phyloP scores from a whole-genome alignment of 2,888 invertebrate genomes.

The Eucriotettix oculatus region DNA sequence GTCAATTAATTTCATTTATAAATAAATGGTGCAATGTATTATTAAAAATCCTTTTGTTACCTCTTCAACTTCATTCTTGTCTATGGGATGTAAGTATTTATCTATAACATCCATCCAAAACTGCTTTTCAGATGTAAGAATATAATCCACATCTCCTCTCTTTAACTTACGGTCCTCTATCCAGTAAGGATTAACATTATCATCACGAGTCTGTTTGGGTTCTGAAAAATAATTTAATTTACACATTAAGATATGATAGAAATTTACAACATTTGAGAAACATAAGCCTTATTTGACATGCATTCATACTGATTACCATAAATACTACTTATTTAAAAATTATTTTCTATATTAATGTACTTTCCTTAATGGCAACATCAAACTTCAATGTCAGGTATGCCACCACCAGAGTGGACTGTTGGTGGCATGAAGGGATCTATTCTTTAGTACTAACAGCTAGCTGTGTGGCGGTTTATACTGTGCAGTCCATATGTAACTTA shows the following conservation, averaged over 20 bases:
- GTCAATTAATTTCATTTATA: no score
- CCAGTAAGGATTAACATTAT: constrained; percentile 86
- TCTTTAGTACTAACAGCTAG: no score
- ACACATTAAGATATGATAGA: background rate
- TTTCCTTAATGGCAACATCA: no score
- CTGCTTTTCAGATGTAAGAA: constrained; percentile 64
- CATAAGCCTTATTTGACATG: background rate
- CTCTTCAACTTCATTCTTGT: constrained; percentile 82
- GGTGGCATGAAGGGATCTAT: no score
- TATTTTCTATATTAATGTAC: no score
- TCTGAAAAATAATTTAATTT: constrained; percentile 15
- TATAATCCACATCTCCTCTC: constrained; percentile 78
- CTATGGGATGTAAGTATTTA: constrained; percentile 87
- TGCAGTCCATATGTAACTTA: no score
- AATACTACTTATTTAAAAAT: no score
- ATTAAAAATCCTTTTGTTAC: constrained; percentile 29
- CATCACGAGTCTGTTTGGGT: constrained; percentile 48
- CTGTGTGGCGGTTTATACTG: no score
- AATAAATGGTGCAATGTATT: no score
- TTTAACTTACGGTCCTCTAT: constrained; percentile 77
- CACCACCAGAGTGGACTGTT: no score
- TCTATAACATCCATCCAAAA: constrained; percentile 94
- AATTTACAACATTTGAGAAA: background rate
- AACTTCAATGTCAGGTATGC: no score
- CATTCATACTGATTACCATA: background rate